Evolutionary conservation across 2,113 vertebrate species (phyloP).

Genomic region (Notothenia coriiceps): DNA sequence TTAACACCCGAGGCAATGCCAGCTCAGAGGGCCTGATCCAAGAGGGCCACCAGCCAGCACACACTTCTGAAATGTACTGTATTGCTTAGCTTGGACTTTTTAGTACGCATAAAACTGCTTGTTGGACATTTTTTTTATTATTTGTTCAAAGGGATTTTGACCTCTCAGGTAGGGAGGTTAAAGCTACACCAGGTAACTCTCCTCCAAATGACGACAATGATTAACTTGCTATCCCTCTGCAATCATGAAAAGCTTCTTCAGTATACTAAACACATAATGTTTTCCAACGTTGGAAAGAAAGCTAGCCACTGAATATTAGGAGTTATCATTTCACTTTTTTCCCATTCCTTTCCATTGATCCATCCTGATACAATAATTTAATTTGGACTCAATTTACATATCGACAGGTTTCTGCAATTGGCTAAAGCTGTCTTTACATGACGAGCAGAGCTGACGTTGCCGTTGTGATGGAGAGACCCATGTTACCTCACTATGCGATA

Average conservation of each 20-base stretch:
- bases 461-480: no score
- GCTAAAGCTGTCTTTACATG: background rate
- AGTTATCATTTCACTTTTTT: background rate
- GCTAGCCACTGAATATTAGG: background rate
- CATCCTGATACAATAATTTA: background rate
- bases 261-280: background rate
- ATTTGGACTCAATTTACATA: background rate
- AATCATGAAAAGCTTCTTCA: background rate
- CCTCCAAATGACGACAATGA: background rate
- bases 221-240: background rate
- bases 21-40: slow-evolving; percentile 4
- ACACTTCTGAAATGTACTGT: background rate
- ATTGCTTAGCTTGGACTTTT: background rate
- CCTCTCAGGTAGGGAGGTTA: background rate
- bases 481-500: no score
- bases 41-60: slow-evolving; percentile 10
- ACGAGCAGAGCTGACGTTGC: no score
- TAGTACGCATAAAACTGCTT: background rate
- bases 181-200: background rate
- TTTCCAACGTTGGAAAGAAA: background rate
- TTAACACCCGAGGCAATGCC: slow-evolving; percentile 23
- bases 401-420: background rate
- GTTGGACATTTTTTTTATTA: background rate
- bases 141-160: background rate
- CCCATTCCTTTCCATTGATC: background rate